Percentiles rank a stretch among this genome's conserved stretches.
These are phyloP conservation scores for Cheilinus undulatus DNA, from an alignment of 2,113 vertebrate genomes.

Conservation along the genomic window DNA sequence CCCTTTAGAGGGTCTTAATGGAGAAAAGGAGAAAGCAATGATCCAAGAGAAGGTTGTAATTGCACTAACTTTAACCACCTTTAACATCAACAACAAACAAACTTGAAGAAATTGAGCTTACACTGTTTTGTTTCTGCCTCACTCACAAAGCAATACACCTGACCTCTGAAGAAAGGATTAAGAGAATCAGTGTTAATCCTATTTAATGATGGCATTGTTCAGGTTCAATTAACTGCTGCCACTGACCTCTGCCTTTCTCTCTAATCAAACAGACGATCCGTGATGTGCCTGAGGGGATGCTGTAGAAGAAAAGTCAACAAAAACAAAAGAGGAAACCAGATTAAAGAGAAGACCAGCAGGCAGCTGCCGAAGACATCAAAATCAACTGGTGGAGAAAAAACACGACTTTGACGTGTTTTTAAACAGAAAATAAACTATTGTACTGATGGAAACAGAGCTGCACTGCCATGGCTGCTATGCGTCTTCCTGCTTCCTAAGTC, in stretches of 20 bases:
- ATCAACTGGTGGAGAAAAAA: neutral
- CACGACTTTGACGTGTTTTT: conserved; percentile 3
- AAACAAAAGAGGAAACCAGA: neutral
- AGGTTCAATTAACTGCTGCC: conserved; percentile 17
- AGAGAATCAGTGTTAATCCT: conserved; percentile 4
- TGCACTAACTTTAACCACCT: no score
- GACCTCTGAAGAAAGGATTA: conserved; percentile 22
- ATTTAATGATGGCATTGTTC: conserved; percentile 22
- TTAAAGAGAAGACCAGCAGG: conserved; percentile 16
- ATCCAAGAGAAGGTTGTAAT: no score
- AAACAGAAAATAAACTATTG: conserved; percentile 53
- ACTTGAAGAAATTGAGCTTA: neutral
- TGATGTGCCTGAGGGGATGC: conserved; percentile 58
- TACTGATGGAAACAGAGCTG: conserved; percentile 20
- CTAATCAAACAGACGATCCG: conserved; percentile 70
- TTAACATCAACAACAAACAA: no score
- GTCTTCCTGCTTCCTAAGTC: conserved; percentile 51
- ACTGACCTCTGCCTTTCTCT: conserved; percentile 30
- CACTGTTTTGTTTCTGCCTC: no score
- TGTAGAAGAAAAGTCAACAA: conserved; percentile 34
- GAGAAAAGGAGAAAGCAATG: no score
- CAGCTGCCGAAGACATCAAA: neutral
- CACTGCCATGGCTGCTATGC: conserved; percentile 25
- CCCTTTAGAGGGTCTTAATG: no score
- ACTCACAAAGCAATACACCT: no score